These are phyloP conservation scores for Omphaloscelis lunosa DNA, from an alignment of 2,888 invertebrate genomes.

Conservation along the genomic window DNA sequence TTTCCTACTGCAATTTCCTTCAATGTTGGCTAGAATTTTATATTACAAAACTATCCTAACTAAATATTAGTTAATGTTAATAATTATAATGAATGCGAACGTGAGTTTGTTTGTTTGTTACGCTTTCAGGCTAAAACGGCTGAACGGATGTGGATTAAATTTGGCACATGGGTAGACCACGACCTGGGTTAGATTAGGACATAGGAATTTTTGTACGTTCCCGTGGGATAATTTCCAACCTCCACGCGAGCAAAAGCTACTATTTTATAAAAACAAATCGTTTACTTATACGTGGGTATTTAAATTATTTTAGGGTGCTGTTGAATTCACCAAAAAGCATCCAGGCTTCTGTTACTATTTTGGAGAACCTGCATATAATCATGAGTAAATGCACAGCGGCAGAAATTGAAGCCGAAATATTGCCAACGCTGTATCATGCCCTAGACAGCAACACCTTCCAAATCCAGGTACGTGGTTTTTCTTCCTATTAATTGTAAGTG, in stretches of 20 bases:
- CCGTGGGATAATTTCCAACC: too few relatives aligned
- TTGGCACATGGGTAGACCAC: too few relatives aligned
- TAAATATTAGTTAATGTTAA: too few relatives aligned
- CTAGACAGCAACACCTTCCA: slow-evolving; percentile 97
- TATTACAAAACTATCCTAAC: neutral
- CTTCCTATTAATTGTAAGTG: neutral
- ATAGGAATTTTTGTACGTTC: too few relatives aligned
- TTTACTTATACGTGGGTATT: neutral
- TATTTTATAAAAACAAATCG: neutral
- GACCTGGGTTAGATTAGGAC: too few relatives aligned
- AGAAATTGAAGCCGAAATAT: slow-evolving; percentile 94
- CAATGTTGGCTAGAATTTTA: neutral
- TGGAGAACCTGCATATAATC: slow-evolving; percentile 97
- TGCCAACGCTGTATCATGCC: slow-evolving; percentile 96
- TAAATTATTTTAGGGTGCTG: slow-evolving; percentile 90
- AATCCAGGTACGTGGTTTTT: slow-evolving; percentile 93
- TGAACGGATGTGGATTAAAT: too few relatives aligned
- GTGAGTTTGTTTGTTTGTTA: too few relatives aligned
- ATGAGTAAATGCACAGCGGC: slow-evolving; percentile 96
- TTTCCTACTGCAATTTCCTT: neutral
- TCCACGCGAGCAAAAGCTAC: neutral
- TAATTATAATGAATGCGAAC: too few relatives aligned
- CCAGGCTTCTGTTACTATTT: slow-evolving; percentile 96
- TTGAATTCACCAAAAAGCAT: slow-evolving; percentile 95
- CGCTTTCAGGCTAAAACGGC: too few relatives aligned